Percentiles rank a stretch among this genome's conserved stretches.
These are phyloP conservation scores for Lucinisca nassula DNA, from an alignment of 2,888 invertebrate species.

Conservation along the genomic window DNA sequence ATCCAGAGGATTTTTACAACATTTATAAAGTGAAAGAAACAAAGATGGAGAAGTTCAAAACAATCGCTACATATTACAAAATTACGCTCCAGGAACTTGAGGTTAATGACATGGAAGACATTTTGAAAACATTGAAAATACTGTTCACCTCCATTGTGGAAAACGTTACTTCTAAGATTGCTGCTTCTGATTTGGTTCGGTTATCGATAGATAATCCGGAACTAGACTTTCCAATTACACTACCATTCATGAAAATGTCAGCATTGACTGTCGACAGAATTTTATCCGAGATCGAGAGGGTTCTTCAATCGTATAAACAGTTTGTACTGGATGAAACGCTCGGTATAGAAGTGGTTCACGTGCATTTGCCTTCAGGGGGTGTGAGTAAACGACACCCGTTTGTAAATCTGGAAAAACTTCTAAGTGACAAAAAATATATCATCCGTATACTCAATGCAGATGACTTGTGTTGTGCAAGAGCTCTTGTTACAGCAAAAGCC, in stretches of 20 bases:
- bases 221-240: constrained; percentile 53
- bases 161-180: constrained; percentile 16
- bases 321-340: constrained; percentile 52
- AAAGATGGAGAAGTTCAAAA: constrained; percentile 43
- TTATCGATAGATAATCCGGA: constrained; percentile 53
- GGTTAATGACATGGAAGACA: background rate
- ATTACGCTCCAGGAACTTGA: constrained; percentile 34
- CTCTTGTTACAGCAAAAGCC: constrained; percentile 49
- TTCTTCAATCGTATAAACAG: constrained; percentile 56
- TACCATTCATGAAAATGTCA: constrained; percentile 48
- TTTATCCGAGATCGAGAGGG: constrained; percentile 61
- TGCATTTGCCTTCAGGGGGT: constrained; percentile 16
- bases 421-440: constrained; percentile 23
- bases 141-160: constrained; percentile 40
- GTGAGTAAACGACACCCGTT: constrained; percentile 9
- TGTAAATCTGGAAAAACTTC: constrained; percentile 26
- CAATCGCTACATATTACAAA: constrained; percentile 34
- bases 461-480: constrained; percentile 52
- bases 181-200: constrained; percentile 53
- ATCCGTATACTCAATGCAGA: constrained; percentile 41
- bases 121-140: constrained; percentile 32
- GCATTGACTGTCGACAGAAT: constrained; percentile 50
- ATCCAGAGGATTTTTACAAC: constrained; percentile 26
- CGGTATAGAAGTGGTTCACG: constrained; percentile 34
- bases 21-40: constrained; percentile 28